Base-by-base conservation (phyloP, 1,140 invertebrate genomes). In the Orchestia grillus region DNA sequence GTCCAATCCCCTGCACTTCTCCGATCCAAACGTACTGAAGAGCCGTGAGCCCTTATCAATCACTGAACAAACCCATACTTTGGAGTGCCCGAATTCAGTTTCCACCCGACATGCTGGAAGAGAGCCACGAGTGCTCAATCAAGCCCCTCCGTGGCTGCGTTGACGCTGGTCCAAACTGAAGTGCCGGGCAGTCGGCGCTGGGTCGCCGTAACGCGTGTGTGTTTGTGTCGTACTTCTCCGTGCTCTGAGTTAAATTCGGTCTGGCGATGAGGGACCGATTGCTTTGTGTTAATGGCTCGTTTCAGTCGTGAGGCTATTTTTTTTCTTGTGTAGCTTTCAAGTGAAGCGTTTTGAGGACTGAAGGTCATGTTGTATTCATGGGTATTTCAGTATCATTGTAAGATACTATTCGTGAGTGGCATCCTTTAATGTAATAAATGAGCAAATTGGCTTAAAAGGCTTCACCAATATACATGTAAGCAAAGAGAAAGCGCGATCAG, bases 121-220 rank as follows among this genome's bases (percentile, higher is more conserved):
- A 90, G 88, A 28, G 88, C 88, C 88, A 90, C 42, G 41, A 1
- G 88, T 41, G 88, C 41, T 90, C n/a, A 90, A 90, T 90, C n/a
- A 90, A 90, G 28, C 62, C 62, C 62, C 62, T 77, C 42, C 88
- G 88, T 19, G 41, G 36, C 43, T 36, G n/a, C 43, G 88, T 90
- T 90, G n/a, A 44, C 41, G 41, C 11, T 44, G 88, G 88, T 90
- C 88, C 88, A 0, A 8, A 44, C 88, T 19, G 88, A 90, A 44
- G 41, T 90, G 43, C 88, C 88, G 42, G 88, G 88, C 88, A 90
- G 88, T 90, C 43, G 88, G 88, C 88, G 88, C 28, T 43, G 42
- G 88, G 41, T 41, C 88, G 88, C 88, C 41, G 88, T 90, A 16
- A 3, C 6, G 88, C 4, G 88, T 43, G 88, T 90, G 88, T 90